Evolutionary conservation across 2,797 vertebrate genomes (phyloP), one percentile per base, ranked within the genome.

Genomic region (Garrulus glandarius): DNA sequence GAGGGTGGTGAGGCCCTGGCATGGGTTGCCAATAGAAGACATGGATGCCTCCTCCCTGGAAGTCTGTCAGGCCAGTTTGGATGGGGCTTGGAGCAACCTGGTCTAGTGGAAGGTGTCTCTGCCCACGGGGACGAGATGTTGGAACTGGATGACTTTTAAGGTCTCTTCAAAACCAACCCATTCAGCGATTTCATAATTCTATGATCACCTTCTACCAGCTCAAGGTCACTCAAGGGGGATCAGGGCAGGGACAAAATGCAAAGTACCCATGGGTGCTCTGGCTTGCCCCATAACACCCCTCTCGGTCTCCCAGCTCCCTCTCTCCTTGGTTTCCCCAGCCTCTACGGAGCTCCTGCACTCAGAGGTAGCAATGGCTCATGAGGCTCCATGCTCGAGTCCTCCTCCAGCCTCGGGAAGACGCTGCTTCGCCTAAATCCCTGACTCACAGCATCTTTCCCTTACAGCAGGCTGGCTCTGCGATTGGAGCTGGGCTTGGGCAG

Each of bases 301-400:
- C 34, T 71, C 0, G 2, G 8, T 20, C 2, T 2, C n/a, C n/a
- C 46, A n/a, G 44, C 49, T 84, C 27, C 56, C 16, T 82, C 32
- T 23, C 32, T 37, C n/a, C 23, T 3, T 21, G 16, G 5, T 61
- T 60, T 83, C 32, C 34, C 55, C 68, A 49, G 41, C 30, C 27
- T 1, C 4, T 9, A 5, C 56, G 14, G 64, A 41, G 9, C 11
- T 19, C 41, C 50, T 1, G 2, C 11, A 13, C 72, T 41, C 74
- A 32, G 41, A n/a, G 32, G 34, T 1, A 83, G 30, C 41, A 0
- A 0, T 4, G 13, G 13, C 71, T 84, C 5, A 0, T 24, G 4
- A 43, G 46, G 49, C 29, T 67, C 26, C 1, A 0, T 24, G 32
- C 11, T 39, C 10, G 11, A 50, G 2, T 21, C 24, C 47, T 87